A percentile compares a stretch with the other conserved stretches of the same genome.
phyloP scores from a whole-genome alignment of 2,797 vertebrate species.

The Pseudopleuronectes americanus region DNA sequence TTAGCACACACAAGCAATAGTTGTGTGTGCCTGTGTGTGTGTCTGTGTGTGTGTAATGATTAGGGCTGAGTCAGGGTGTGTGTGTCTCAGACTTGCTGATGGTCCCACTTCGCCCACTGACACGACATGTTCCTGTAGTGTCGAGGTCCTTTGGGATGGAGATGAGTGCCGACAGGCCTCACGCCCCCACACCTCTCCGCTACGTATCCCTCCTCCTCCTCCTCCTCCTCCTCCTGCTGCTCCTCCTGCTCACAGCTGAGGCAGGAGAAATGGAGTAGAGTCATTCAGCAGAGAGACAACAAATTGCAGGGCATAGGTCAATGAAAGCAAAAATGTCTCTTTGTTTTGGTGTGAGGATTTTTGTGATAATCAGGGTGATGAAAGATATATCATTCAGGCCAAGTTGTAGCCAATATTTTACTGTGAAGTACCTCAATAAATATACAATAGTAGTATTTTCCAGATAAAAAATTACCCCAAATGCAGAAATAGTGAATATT shows the following conservation, averaged over 20 bases:
- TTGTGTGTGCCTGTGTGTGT: background rate
- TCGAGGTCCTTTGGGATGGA: conserved; percentile 61
- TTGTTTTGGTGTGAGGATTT: background rate
- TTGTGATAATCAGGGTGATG: background rate
- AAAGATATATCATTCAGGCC: background rate
- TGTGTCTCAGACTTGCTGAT: conserved; percentile 66
- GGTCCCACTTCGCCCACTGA: conserved; percentile 55
- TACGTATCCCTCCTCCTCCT: conserved; percentile 42
- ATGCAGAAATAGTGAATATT: background rate
- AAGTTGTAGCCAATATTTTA: background rate
- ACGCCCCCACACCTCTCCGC: conserved; percentile 49
- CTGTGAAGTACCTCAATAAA: too few species aligned
- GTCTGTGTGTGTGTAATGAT: conserved; percentile 7
- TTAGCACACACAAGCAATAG: background rate
- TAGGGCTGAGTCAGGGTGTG: conserved; percentile 52
- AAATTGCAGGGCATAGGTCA: conserved; percentile 25
- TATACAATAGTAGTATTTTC: background rate
- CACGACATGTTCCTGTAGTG: conserved; percentile 38
- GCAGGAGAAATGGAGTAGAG: conserved; percentile 38
- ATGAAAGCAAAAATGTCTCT: background rate
- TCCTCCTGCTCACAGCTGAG: conserved; percentile 43
- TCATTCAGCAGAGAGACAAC: conserved; percentile 34
- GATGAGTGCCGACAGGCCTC: conserved; percentile 61
- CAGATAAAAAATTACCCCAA: too few species aligned
- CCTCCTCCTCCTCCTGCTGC: conserved; percentile 11